A percentile compares a stretch with the other conserved stretches of the same genome.
Conservation (phyloP, 2,113 vertebrate species). For the Phaethon lepturus region DNA sequence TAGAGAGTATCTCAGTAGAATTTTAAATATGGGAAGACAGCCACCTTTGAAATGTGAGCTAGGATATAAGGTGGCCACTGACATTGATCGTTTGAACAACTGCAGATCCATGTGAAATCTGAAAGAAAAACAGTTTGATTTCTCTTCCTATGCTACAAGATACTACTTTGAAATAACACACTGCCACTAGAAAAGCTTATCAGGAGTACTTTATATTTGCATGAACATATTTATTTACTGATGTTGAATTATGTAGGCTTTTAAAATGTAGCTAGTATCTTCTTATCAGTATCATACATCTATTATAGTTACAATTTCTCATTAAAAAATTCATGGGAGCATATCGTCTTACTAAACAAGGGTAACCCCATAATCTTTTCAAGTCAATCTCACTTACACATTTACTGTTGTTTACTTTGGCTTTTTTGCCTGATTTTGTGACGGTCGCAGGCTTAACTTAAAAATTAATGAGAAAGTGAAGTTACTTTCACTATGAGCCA, state of each 20-base stretch:
- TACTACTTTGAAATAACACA: not conserved
- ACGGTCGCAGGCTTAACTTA: not conserved
- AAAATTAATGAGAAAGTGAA: not conserved
- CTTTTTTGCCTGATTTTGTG: not conserved
- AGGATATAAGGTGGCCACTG: constrained; percentile 58
- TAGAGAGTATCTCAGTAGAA: constrained; percentile 37
- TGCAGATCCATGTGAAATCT: constrained; percentile 55
- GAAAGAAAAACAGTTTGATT: constrained; percentile 2
- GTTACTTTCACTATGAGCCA: not conserved
- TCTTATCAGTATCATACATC: not conserved
- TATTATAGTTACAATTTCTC: not conserved
- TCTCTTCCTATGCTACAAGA: not conserved
- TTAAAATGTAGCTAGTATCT: not conserved
- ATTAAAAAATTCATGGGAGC: not conserved
- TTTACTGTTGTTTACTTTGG: not conserved
- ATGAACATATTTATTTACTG: not conserved
- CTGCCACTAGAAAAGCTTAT: not conserved
- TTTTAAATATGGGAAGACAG: constrained; percentile 21
- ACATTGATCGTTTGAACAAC: constrained; percentile 74
- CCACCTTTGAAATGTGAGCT: constrained; percentile 59
- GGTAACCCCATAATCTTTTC: not conserved
- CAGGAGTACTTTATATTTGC: not conserved
- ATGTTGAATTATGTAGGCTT: not conserved
- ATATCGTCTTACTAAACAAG: not conserved
- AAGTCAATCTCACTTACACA: not conserved